phyloP scores from a whole-genome alignment of 2,797 vertebrate species.

The Sitta carolinensis region DNA sequence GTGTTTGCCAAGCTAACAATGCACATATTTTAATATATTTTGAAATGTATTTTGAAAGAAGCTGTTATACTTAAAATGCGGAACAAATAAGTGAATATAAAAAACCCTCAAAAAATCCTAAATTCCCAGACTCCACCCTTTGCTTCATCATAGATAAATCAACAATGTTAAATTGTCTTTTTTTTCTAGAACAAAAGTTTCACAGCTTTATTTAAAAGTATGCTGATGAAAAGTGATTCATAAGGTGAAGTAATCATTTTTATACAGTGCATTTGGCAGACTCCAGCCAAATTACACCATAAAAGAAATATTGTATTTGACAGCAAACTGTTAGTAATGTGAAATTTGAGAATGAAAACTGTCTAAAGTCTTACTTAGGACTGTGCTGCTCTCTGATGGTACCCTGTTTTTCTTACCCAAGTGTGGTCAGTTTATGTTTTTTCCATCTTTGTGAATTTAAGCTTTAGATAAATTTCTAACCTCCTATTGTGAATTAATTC shows the following conservation, averaged over 20 bases:
- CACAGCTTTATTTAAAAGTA: conserved; percentile 44
- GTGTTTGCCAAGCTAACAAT: not conserved
- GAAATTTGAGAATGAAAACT: conserved; percentile 25
- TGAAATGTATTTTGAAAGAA: not conserved
- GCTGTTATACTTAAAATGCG: not conserved
- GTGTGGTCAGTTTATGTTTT: not conserved
- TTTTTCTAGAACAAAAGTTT: conserved; percentile 41
- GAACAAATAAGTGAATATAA: not conserved
- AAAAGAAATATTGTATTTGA: conserved; percentile 63
- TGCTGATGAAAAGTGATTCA: conserved; percentile 64
- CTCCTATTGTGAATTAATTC: not conserved
- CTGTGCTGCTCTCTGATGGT: not conserved
- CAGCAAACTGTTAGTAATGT: not conserved
- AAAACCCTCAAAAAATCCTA: not conserved
- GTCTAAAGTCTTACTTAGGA: not conserved
- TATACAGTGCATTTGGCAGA: conserved; percentile 34
- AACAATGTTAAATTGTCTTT: conserved; percentile 16
- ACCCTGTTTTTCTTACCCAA: not conserved
- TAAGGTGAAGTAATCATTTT: conserved; percentile 58
- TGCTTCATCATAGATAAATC: conserved; percentile 1
- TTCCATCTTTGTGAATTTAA: not conserved
- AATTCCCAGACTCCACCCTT: not conserved
- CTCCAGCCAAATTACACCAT: conserved; percentile 32
- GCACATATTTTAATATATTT: not conserved
- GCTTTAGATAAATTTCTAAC: not conserved